Base-by-base conservation (phyloP, 1,140 invertebrate genomes). In the Cecropterus lyciades region DNA sequence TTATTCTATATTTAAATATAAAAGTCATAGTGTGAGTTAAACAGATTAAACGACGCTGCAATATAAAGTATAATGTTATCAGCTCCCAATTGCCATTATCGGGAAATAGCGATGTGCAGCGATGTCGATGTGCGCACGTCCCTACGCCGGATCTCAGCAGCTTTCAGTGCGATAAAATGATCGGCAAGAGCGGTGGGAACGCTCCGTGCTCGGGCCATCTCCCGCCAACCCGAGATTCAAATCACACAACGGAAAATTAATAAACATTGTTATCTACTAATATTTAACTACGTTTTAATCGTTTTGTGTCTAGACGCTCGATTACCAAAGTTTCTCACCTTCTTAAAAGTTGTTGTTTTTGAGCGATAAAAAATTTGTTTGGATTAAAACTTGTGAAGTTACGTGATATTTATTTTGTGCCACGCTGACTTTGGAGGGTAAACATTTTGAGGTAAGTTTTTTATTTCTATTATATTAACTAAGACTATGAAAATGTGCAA, bases 131-230 rank as follows among this genome's bases (percentile, higher is more conserved):
- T 46, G 15, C 24, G 72, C 53, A 79, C 86, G 69, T 73, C 86
- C 67, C 86, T 89, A 67, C 53, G 56, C 59, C 60, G 80, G 78
- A 86, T 87, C 82, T 87, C 65, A 60, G 70, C 70, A 73, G 59
- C 72, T 66, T 75, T 85, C 86, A 89, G 86, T 89, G 77, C 82
- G 86, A 89, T 86, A 87, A 85, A 86, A 85, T 87, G 80, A 74
- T 81, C 68, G 79, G 65, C 65, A 74, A 68, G 74, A 69, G 75
- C 82, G 82, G 84, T 79, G 72, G 77, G 69, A 73, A 67, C 77
- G 37, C 76, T 80, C 67, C 70, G 65, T 56, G 43, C 72, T 67
- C 69, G 56, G 59, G 68, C 60, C 67, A 51, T 56, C 73, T 76
- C 81, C 79, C 84, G 85, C 82, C 81, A 84, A 72, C 75, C 71